Evolutionary conservation across 2,113 vertebrate species (phyloP).

Genomic region (Seriola rivoliana): DNA sequence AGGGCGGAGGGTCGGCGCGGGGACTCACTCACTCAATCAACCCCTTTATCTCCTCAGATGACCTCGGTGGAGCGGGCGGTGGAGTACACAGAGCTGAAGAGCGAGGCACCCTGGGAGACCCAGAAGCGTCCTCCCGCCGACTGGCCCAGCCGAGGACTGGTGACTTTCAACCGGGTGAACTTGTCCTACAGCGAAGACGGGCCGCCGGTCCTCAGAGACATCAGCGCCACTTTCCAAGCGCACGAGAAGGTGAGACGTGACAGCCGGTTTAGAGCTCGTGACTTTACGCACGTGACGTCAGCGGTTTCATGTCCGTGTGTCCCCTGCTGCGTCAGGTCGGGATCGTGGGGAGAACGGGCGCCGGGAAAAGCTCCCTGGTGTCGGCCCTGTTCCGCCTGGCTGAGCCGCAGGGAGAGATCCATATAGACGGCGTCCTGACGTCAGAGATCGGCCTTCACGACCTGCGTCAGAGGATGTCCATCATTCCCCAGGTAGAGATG

Average conservation of each 20-base stretch:
- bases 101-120: constrained; percentile 93
- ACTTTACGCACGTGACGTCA: no score
- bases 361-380: constrained; percentile 95
- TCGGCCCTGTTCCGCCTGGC: constrained; percentile 94
- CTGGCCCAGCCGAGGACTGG: constrained; percentile 91
- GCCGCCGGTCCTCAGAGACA: constrained; percentile 88
- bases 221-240: constrained; percentile 72
- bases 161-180: constrained; percentile 92
- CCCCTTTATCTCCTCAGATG: constrained; percentile 86
- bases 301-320: background rate
- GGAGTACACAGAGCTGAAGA: constrained; percentile 94
- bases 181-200: constrained; percentile 91
- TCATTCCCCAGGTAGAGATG: constrained; percentile 92
- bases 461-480: constrained; percentile 95
- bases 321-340: constrained; percentile 86
- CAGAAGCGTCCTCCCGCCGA: constrained; percentile 86
- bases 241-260: constrained; percentile 89
- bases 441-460: constrained; percentile 95
- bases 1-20: no score
- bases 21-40: background rate
- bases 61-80: constrained; percentile 96
- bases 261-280: background rate
- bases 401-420: constrained; percentile 93
- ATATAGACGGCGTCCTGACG: constrained; percentile 91
- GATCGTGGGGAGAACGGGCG: constrained; percentile 95